These are phyloP conservation scores for Oryzias sinensis DNA, from an alignment of 2,797 vertebrate genomes.

Conservation along the genomic window DNA sequence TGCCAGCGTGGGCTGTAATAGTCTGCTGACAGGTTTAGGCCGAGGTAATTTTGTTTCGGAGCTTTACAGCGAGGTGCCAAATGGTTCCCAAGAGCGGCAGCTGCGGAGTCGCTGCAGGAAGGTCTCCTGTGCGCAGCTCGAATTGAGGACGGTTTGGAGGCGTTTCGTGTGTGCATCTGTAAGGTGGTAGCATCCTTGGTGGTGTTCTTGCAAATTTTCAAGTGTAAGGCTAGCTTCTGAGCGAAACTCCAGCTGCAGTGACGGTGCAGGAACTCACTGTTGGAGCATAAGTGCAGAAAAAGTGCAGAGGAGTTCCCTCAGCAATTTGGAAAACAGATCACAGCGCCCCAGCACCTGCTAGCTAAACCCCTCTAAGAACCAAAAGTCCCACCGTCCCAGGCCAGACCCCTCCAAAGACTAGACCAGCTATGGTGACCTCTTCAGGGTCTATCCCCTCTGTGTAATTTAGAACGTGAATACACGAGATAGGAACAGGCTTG, in stretches of 20 bases:
- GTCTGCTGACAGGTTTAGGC: constrained; percentile 83
- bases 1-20: constrained; percentile 78
- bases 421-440: constrained; percentile 33
- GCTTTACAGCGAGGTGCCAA: constrained; percentile 72
- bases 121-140: constrained; percentile 39
- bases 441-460: constrained; percentile 52
- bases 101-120: constrained; percentile 40
- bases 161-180: constrained; percentile 37
- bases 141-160: constrained; percentile 41
- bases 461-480: constrained; percentile 33
- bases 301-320: constrained; percentile 54
- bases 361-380: constrained; percentile 42
- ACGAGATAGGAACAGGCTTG: too few relatives aligned
- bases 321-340: constrained; percentile 64
- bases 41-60: constrained; percentile 78
- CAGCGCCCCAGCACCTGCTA: constrained; percentile 50
- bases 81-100: constrained; percentile 61
- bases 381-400: constrained; percentile 28
- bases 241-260: constrained; percentile 74
- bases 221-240: constrained; percentile 67
- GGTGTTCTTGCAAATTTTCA: constrained; percentile 21
- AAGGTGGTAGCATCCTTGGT: background rate
- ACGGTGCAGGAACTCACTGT: constrained; percentile 37
- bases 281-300: constrained; percentile 57
- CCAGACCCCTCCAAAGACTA: constrained; percentile 19